Evolutionary conservation across 1,140 invertebrate genomes (phyloP).

Genomic region (Bombus huntii): DNA sequence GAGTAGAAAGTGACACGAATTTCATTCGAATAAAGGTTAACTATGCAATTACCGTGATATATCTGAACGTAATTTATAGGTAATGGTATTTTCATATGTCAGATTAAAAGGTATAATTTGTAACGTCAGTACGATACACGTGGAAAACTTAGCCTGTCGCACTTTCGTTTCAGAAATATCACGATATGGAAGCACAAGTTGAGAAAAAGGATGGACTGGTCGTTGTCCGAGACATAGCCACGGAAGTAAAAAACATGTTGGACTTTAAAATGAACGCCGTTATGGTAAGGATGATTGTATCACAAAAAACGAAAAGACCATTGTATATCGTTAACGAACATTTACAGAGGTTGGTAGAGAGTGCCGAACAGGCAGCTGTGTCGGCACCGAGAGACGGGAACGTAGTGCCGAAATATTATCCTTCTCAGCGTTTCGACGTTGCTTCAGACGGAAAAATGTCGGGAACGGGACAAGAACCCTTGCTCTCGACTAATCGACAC

Average conservation of each 20-base stretch:
- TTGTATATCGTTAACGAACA: neutral
- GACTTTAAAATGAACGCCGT: constrained; percentile 95
- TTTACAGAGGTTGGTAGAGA: constrained; percentile 92
- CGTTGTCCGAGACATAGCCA: constrained; percentile 91
- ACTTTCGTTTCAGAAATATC: constrained; percentile 87
- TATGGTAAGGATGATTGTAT: constrained; percentile 86
- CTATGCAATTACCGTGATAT: too few species aligned
- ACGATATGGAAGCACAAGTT: constrained; percentile 88
- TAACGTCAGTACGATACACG: neutral
- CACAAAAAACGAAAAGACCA: neutral
- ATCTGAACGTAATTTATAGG: too few species aligned
- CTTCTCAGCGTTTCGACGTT: constrained; percentile 88
- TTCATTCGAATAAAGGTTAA: too few species aligned
- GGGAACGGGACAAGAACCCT: constrained; percentile 86
- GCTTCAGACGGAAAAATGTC: constrained; percentile 88
- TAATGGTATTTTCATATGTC: too few species aligned
- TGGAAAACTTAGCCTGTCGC: neutral
- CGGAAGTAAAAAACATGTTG: constrained; percentile 94
- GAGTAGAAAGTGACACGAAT: too few species aligned
- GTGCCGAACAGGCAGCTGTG: constrained; percentile 91
- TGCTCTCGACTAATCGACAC: constrained; percentile 88
- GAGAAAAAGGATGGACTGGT: constrained; percentile 91
- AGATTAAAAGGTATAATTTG: neutral
- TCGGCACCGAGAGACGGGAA: constrained; percentile 85
- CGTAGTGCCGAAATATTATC: constrained; percentile 85